phyloP scores from a whole-genome alignment of 2,888 invertebrate genomes.

The Dasypolia templi region DNA sequence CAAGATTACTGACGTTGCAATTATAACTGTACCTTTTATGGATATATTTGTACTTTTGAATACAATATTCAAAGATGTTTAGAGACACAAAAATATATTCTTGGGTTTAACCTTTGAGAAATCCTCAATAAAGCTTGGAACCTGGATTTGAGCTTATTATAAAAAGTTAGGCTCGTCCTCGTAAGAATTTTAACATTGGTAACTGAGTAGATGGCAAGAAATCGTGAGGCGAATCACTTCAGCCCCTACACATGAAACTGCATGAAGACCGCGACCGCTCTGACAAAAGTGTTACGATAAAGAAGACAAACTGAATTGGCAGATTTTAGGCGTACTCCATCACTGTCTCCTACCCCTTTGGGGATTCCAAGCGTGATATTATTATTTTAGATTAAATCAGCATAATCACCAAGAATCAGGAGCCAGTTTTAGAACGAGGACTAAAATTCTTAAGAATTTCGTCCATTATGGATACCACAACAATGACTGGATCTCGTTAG shows the following conservation, averaged over 20 bases:
- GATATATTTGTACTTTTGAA: neutral
- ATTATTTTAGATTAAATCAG: neutral
- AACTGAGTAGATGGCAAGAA: too few species aligned
- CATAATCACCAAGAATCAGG: slow-evolving; percentile 11
- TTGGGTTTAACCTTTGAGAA: neutral
- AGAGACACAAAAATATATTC: neutral
- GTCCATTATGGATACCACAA: slow-evolving; percentile 68
- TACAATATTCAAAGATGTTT: slow-evolving; percentile 1
- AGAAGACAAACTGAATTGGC: neutral
- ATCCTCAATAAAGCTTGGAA: neutral
- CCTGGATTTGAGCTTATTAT: neutral
- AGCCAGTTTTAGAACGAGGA: slow-evolving; percentile 8
- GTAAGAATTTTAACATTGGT: neutral
- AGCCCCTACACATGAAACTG: too few species aligned
- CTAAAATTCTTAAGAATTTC: slow-evolving; percentile 36
- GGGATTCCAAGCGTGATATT: neutral
- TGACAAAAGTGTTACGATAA: too few species aligned
- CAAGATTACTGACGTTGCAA: slow-evolving; percentile 43
- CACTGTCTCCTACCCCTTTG: neutral
- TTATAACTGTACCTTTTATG: slow-evolving; percentile 10
- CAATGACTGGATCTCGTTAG: slow-evolving; percentile 71
- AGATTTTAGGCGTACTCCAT: neutral
- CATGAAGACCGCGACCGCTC: too few species aligned
- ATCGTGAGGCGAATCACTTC: too few species aligned
- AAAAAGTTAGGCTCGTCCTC: neutral